These are phyloP conservation scores for Parnassius orleans DNA, from an alignment of 2,888 invertebrate species.

Conservation along the genomic window DNA sequence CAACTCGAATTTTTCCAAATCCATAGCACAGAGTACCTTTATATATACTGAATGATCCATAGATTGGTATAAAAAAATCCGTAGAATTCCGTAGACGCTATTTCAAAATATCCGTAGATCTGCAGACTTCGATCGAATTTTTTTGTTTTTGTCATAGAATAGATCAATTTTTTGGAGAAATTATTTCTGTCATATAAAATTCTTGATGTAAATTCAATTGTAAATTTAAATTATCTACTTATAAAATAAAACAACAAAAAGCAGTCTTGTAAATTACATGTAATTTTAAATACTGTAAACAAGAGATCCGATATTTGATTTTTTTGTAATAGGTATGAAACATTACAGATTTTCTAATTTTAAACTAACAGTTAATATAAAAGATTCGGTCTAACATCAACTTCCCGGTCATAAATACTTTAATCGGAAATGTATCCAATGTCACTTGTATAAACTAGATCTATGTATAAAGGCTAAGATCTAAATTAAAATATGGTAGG, in stretches of 20 bases:
- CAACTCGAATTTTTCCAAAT: no score
- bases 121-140: no score
- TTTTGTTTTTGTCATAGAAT: no score
- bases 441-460: slow-evolving; percentile 28
- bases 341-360: slow-evolving; percentile 36
- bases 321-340: slow-evolving; percentile 49
- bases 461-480: slow-evolving; percentile 34
- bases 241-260: slow-evolving; percentile 81
- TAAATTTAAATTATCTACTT: neutral
- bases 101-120: no score
- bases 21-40: no score
- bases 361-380: slow-evolving; percentile 28
- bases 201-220: no score
- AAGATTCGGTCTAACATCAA: slow-evolving; percentile 26
- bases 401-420: slow-evolving; percentile 18
- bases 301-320: slow-evolving; percentile 74
- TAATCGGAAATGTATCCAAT: slow-evolving; percentile 15
- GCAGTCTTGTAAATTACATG: slow-evolving; percentile 78
- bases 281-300: slow-evolving; percentile 80
- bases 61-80: no score
- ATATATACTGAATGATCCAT: no score
- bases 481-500: slow-evolving; percentile 33
- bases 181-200: no score
- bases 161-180: no score
- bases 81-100: no score